These are phyloP conservation scores for Galleria mellonella DNA, from an alignment of 1,140 invertebrate genomes.

Conservation along the genomic window DNA sequence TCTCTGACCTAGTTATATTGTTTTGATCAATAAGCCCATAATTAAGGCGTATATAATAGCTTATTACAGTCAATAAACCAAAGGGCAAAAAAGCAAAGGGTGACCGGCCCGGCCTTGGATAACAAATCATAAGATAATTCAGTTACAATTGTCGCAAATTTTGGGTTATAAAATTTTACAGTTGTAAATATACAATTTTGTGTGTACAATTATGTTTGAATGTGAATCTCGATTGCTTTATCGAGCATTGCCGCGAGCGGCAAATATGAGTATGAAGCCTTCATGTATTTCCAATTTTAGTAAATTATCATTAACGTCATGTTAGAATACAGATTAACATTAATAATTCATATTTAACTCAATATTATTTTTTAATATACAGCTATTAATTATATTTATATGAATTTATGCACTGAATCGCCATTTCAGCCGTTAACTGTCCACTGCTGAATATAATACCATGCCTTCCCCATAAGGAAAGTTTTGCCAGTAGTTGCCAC, in stretches of 20 bases:
- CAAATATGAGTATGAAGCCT: too few relatives aligned
- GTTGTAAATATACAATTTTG: slow-evolving; percentile 28
- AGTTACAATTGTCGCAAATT: slow-evolving; percentile 38
- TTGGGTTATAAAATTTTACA: slow-evolving; percentile 57
- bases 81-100: slow-evolving; percentile 21
- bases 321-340: too few relatives aligned
- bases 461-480: too few relatives aligned
- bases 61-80: slow-evolving; percentile 33
- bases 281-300: too few relatives aligned
- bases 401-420: too few relatives aligned
- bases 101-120: not conserved
- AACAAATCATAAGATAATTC: slow-evolving; percentile 21
- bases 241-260: slow-evolving; percentile 2
- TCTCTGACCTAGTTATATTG: not conserved
- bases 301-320: too few relatives aligned
- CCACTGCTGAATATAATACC: too few relatives aligned
- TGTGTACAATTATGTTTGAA: not conserved
- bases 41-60: slow-evolving; percentile 6
- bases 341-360: too few relatives aligned
- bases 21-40: not conserved
- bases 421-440: too few relatives aligned
- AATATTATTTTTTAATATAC: too few relatives aligned
- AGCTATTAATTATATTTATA: too few relatives aligned
- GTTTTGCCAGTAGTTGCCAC: too few relatives aligned
- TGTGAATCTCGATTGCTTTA: slow-evolving; percentile 18